Evolutionary conservation across 2,888 invertebrate genomes (phyloP), one percentile per base, ranked within the genome.

Genomic region (Caenorhabditis sulstoni): DNA sequence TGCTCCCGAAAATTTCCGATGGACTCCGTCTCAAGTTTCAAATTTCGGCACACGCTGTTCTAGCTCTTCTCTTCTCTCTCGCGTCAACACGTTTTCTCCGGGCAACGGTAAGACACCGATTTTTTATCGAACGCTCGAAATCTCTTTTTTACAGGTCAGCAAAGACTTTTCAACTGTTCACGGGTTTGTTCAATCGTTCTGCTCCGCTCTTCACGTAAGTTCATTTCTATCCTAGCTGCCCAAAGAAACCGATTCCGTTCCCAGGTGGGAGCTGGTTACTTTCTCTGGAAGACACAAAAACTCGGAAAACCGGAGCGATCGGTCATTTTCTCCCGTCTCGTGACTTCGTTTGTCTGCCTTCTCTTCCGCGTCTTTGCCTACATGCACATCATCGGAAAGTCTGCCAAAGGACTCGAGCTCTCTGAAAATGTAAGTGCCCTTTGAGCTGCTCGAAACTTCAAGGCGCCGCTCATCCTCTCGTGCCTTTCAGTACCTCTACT

Each of bases 351-450:
- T 41, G 83, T 88, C 71, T 77, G 79, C 22, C 79, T 88, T 8
- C 66, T 87, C 47, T 85, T 86, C 29, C 78, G 83, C 9, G 74
- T 84, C 1, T 82, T 88, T 53, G 87, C 86, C 41, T 87, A 86
- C 23, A 84, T 78, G 62, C 84, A 87, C 55, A 79, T 88, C 35
- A 71, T 62, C 8, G 85, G 83, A 53, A 84, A 84, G 64, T 79
- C 79, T 12, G 81, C 85, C 1, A 81, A 86, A 18, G 88, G 88
- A 61, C 62, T 87, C 18, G 76, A 80, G 14, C 78, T 87, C 18
- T 82, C 85, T 3, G 81, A 87, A 53, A 78, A 81, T 53, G 82
- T 83, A 57, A 58, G 75, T 23, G 49, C 11, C 18, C 9, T 16
- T 22, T 39, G 7, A 29, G 29, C 29, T 7, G 29, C 29, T 64